phyloP scores from a whole-genome alignment of 2,888 invertebrate species.

The Hetaerina titia region DNA sequence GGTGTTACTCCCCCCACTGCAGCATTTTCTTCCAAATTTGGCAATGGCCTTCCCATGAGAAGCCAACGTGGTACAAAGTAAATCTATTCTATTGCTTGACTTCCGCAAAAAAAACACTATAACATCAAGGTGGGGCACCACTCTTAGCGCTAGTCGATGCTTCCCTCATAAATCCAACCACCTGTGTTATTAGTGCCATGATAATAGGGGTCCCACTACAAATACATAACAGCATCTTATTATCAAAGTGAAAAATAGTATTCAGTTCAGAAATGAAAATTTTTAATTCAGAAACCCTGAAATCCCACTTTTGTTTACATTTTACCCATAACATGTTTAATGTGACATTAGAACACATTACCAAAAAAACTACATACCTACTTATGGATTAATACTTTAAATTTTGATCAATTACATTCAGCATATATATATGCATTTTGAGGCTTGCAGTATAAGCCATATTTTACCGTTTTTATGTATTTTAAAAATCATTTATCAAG shows the following conservation, averaged over 20 bases:
- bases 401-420: conserved; percentile 61
- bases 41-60: not conserved
- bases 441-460: conserved; percentile 65
- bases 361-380: conserved; percentile 67
- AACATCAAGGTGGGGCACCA: no score
- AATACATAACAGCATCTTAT: conserved; percentile 26
- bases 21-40: not conserved
- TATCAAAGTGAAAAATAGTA: conserved; percentile 54
- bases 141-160: no score
- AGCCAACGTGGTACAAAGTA: not conserved
- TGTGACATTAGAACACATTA: conserved; percentile 67
- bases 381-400: conserved; percentile 62
- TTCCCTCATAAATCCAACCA: not conserved
- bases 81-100: not conserved
- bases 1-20: not conserved
- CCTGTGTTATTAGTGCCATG: not conserved
- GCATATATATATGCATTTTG: conserved; percentile 60
- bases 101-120: no score
- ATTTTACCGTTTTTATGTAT: conserved; percentile 65
- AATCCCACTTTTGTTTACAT: conserved; percentile 63
- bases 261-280: conserved; percentile 59
- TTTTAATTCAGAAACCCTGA: conserved; percentile 63
- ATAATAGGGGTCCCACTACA: conserved; percentile 27
- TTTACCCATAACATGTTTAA: conserved; percentile 66
- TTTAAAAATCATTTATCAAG: conserved; percentile 64